Percentiles rank a stretch among this genome's conserved stretches.
These are phyloP conservation scores for Crocidura indochinensis DNA, from an alignment of 2,797 vertebrate genomes.

Conservation along the genomic window DNA sequence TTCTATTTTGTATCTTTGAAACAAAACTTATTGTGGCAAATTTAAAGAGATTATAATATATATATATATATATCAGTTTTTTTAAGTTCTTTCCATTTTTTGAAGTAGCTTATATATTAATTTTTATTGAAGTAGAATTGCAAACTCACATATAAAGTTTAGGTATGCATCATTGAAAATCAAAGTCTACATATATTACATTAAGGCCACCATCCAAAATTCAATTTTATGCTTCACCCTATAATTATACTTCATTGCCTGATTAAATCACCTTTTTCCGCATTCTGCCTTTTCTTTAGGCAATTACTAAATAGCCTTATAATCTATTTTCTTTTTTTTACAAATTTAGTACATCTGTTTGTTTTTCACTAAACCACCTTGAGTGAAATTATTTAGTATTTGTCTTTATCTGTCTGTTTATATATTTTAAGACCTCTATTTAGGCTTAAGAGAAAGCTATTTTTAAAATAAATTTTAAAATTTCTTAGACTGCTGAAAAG, in stretches of 20 bases:
- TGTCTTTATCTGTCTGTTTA: not conserved
- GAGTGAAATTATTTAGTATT: not conserved
- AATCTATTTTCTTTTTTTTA: not conserved
- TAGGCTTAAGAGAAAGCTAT: not conserved
- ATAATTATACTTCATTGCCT: not conserved
- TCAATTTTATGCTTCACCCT: not conserved
- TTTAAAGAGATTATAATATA: not conserved
- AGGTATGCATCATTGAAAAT: not conserved
- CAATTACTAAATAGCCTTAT: not conserved
- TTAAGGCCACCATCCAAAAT: not conserved
- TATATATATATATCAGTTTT: too few species aligned
- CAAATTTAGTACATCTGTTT: not conserved
- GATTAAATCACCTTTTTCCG: not conserved
- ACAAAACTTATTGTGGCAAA: not conserved
- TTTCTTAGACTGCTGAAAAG: not conserved
- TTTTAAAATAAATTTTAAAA: not conserved
- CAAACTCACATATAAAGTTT: not conserved
- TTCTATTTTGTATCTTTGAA: not conserved
- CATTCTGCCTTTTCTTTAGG: not conserved
- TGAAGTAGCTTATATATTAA: not conserved
- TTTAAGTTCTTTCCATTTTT: not conserved
- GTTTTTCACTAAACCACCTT: not conserved
- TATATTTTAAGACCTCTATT: slow-evolving; percentile 20
- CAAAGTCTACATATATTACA: not conserved
- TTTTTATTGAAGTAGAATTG: not conserved